These are phyloP conservation scores for Sebastes diaconus DNA, from an alignment of 2,797 vertebrate genomes.

Conservation along the genomic window DNA sequence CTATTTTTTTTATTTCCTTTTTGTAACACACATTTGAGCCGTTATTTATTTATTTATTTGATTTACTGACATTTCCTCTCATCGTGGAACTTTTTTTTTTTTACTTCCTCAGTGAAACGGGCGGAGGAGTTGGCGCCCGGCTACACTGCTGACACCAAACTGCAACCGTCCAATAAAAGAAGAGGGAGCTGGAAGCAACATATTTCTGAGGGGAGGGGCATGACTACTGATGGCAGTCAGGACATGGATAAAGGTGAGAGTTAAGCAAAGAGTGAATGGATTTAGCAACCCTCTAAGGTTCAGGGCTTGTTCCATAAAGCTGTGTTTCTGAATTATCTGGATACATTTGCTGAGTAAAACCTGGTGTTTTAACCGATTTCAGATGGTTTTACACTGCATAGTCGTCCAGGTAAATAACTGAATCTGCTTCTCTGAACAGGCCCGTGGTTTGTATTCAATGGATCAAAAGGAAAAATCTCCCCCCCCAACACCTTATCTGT, in stretches of 20 bases:
- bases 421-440: conserved; percentile 18
- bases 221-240: conserved; percentile 55
- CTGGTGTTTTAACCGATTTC: background rate
- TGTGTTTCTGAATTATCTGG: conserved; percentile 10
- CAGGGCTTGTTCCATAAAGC: conserved; percentile 17
- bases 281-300: background rate
- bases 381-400: conserved; percentile 3
- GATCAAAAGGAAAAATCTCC: conserved; percentile 14
- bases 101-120: conserved; percentile 37
- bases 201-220: conserved; percentile 22
- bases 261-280: conserved; percentile 35
- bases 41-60: conserved; percentile 32
- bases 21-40: conserved; percentile 48
- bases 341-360: conserved; percentile 20
- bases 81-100: conserved; percentile 10
- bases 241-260: conserved; percentile 31
- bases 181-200: conserved; percentile 31
- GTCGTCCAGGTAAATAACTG: conserved; percentile 1
- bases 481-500: conserved; percentile 43
- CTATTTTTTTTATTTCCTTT: conserved; percentile 37
- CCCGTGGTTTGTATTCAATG: conserved; percentile 14
- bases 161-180: conserved; percentile 58
- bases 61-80: conserved; percentile 37
- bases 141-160: conserved; percentile 54
- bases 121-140: conserved; percentile 28